These are phyloP conservation scores for Herpailurus yagouaroundi DNA, from an alignment of 2,113 vertebrate species.

Conservation along the genomic window DNA sequence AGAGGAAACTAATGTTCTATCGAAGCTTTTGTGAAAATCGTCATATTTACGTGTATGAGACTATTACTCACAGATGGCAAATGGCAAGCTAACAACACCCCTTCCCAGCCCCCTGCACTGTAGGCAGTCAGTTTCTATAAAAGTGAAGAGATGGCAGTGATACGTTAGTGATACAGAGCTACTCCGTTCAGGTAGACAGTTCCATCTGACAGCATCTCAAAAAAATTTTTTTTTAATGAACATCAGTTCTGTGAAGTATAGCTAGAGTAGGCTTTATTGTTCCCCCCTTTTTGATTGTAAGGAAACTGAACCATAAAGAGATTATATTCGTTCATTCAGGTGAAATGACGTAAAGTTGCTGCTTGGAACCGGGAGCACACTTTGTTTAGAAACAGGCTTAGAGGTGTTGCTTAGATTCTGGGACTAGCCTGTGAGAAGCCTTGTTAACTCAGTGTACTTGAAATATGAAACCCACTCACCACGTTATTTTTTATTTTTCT, in stretches of 20 bases:
- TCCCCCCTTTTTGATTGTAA: not conserved
- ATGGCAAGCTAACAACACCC: not conserved
- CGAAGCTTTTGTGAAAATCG: conserved; percentile 10
- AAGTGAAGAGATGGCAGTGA: not conserved
- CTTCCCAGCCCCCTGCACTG: not conserved
- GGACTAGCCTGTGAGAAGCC: not conserved
- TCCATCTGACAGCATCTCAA: not conserved
- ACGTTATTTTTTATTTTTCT: not conserved
- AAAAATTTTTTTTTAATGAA: not conserved
- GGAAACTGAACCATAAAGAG: not conserved
- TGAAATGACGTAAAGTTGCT: not conserved
- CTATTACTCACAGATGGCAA: not conserved
- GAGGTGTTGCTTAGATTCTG: not conserved
- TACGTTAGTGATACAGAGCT: not conserved
- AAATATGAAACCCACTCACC: not conserved
- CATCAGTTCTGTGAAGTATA: not conserved
- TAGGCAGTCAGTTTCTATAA: not conserved
- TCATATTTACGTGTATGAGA: not conserved
- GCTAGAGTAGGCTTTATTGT: not conserved
- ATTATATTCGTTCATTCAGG: not conserved
- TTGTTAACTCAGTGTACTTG: not conserved
- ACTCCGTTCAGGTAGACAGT: not conserved
- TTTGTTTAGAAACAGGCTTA: not conserved
- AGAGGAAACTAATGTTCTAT: not conserved
- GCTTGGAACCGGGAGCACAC: not conserved